Percentiles rank a stretch among this genome's conserved stretches.
Evolutionary conservation across 2,797 vertebrate genomes (phyloP).

Genomic region (Babyrousa celebensis): DNA sequence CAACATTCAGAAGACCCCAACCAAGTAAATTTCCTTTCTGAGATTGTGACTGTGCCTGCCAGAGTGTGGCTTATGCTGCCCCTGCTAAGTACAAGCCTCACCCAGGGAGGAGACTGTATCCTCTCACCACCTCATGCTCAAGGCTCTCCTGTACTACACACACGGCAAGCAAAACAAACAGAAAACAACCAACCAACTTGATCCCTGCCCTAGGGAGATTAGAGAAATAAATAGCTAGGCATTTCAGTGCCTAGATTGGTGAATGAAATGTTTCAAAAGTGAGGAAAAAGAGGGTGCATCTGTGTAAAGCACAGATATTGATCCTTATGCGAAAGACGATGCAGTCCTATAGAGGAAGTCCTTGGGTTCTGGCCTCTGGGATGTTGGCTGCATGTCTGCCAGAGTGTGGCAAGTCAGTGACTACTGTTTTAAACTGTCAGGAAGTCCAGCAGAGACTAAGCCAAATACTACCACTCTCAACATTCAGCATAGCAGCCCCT

Average conservation of each 20-base stretch:
- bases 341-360: background rate
- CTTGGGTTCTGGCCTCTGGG: background rate
- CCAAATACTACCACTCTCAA: background rate
- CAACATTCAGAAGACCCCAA: conserved; percentile 89
- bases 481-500: background rate
- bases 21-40: conserved; percentile 89
- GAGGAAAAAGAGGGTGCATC: background rate
- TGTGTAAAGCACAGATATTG: background rate
- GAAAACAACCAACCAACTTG: background rate
- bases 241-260: background rate
- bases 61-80: conserved; percentile 92
- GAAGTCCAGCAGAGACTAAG: background rate
- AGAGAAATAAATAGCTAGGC: background rate
- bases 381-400: background rate
- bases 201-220: background rate
- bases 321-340: background rate
- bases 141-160: background rate
- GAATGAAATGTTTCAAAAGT: conserved; percentile 7
- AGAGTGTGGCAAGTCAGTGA: too few species aligned
- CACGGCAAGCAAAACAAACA: background rate
- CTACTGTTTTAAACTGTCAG: background rate
- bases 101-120: background rate
- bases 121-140: background rate
- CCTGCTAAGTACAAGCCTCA: conserved; percentile 84
- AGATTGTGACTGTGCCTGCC: conserved; percentile 88